Evolutionary conservation across 1,140 invertebrate species (phyloP).

Genomic region (Brachionus sp.): DNA sequence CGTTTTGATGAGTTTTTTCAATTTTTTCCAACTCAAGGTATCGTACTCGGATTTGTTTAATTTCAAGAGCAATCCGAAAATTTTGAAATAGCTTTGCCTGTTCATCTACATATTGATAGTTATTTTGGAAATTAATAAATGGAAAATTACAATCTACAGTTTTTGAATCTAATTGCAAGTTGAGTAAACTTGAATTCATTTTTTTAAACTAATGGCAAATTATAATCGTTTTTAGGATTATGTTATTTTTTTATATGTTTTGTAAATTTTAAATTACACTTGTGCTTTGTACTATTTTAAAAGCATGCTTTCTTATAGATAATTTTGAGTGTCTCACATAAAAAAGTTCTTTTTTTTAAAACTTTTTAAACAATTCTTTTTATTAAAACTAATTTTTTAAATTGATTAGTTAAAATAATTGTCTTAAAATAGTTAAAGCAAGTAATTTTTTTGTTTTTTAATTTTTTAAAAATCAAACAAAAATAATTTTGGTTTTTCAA

Average conservation of each 20-base stretch:
- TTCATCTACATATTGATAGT: not conserved
- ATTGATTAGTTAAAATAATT: slow-evolving; percentile 1
- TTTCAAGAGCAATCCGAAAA: slow-evolving; percentile 1
- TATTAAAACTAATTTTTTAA: not conserved
- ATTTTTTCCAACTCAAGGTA: not conserved
- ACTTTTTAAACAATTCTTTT: not conserved
- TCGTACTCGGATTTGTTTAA: not conserved
- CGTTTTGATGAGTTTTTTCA: not conserved
- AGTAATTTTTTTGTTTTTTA: not conserved
- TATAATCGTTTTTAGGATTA: not conserved
- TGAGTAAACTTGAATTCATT: not conserved
- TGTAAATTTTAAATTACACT: not conserved
- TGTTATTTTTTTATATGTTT: not conserved
- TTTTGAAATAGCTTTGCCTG: not conserved
- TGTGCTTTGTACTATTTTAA: not conserved
- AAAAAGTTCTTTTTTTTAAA: not conserved
- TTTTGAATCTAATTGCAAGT: not conserved
- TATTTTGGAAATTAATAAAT: not conserved
- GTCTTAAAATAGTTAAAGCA: not conserved
- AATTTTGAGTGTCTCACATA: slow-evolving; percentile 2
- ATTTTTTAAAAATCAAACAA: not conserved
- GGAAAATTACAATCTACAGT: not conserved
- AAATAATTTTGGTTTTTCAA: too few relatives aligned
- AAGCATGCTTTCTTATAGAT: slow-evolving; percentile 8
- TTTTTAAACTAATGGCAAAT: not conserved